Base-by-base conservation (phyloP, 2,888 invertebrate species). In the Geophilus truncorum region DNA sequence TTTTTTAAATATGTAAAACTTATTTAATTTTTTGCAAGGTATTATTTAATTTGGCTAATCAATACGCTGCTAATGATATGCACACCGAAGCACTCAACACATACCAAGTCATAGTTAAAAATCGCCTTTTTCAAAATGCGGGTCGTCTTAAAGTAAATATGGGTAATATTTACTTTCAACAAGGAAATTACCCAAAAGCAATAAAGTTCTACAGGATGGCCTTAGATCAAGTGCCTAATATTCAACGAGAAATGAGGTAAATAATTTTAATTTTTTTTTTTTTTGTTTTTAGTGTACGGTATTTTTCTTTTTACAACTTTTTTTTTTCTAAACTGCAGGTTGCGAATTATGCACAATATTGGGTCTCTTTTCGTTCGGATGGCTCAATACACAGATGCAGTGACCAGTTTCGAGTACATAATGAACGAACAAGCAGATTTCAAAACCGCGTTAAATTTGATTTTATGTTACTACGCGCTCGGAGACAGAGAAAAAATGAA, bases 161-260 rank as follows among this genome's bases (percentile, higher is more conserved):
- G 93, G 98, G 98, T 0, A 98, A 98, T 86, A 96, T 99, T 85
- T 96, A 97, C 87, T 95, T 95, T 85, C 94, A 94, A 88, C 94
- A 97, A 90, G 96, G 88, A 83, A 95, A 83, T 92, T 96, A 94
- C 86, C 92, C 94, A 15, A 96, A 97, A 88, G 98, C 98, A 0
- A 92, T 99, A 81, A 99, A 99, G 89, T 92, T 97, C 90, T 99
- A 97, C 86, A 91, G 98, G 84, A 99, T 98, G 98, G 98, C 98
- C 0, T 89, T 99, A 83, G 99, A 99, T 88, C 98, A 98, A 88
- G 88, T 91, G 3, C 96, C 97, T 0, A 94, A 94, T 51, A 94
- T 93, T 80, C 95, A 97, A 86, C 97, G 96, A 86, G 94, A 95
- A 87, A 90, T 97, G 84, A 93, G 97, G 92, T 93, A 57, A 15